Percentiles rank a stretch among this genome's conserved stretches.
Evolutionary conservation across 1,140 invertebrate genomes (phyloP).

Genomic region (Palaemon carinicauda): DNA sequence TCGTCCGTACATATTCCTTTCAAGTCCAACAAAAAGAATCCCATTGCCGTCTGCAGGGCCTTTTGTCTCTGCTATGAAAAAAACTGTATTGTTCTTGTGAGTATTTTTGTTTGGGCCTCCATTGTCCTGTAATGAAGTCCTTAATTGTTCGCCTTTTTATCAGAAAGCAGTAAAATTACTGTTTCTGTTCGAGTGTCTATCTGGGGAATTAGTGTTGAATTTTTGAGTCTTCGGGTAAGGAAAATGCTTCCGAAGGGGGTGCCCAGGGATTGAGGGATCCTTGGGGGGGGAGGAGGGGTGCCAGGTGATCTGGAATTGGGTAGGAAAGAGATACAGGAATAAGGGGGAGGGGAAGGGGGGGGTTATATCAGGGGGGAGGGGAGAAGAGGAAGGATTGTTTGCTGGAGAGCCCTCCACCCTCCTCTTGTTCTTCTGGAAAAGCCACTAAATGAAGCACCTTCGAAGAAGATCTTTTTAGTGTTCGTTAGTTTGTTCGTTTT

Average conservation of each 20-base stretch:
- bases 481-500: too few relatives aligned
- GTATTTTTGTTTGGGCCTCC: conserved; percentile 20
- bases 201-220: conserved; percentile 4
- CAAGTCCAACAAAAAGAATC: conserved; percentile 39
- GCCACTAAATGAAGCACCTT: too few relatives aligned
- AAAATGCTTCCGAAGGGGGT: not conserved
- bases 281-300: not conserved
- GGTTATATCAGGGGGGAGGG: not conserved
- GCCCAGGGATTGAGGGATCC: not conserved
- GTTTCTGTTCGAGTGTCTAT: conserved; percentile 28
- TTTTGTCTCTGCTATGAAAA: conserved; percentile 34
- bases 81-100: conserved; percentile 34
- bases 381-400: not conserved
- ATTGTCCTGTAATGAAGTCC: conserved; percentile 39
- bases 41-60: conserved; percentile 30
- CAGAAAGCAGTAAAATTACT: conserved; percentile 25
- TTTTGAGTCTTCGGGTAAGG: not conserved
- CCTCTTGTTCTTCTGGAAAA: too few relatives aligned
- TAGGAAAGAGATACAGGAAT: not conserved
- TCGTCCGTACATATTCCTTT: conserved; percentile 25
- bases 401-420: not conserved
- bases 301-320: not conserved
- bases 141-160: conserved; percentile 43
- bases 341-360: not conserved
- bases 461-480: too few relatives aligned